Evolutionary conservation across 2,797 vertebrate species (phyloP).

Genomic region (Sebastes trivittatus): DNA sequence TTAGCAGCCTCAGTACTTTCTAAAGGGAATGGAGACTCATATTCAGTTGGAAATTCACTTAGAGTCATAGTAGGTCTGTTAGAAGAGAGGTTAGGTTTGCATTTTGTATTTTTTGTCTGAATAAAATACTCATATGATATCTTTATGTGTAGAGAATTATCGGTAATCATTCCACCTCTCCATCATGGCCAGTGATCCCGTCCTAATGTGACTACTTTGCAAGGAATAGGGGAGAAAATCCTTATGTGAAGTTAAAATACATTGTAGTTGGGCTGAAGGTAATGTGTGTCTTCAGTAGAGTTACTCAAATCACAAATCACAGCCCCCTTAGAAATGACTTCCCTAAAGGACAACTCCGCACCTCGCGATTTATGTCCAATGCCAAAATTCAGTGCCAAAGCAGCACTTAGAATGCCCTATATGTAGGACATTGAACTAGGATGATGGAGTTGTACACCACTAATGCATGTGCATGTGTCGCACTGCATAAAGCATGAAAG

Average conservation of each 20-base stretch:
- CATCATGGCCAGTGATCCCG: too few species aligned
- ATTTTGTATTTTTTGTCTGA: neutral
- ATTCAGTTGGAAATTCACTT: neutral
- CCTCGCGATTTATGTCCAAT: too few species aligned
- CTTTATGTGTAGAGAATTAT: too few species aligned
- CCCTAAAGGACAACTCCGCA: too few species aligned
- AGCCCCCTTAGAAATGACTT: neutral
- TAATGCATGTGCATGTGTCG: too few species aligned
- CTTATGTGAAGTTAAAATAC: neutral
- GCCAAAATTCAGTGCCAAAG: too few species aligned
- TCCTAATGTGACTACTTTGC: too few species aligned
- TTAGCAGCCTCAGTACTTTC: neutral
- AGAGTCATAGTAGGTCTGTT: neutral
- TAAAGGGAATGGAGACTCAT: neutral
- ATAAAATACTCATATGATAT: neutral
- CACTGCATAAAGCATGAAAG: too few species aligned
- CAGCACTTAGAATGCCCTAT: too few species aligned
- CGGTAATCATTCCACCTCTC: neutral
- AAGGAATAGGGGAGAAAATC: neutral
- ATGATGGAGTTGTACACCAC: too few species aligned
- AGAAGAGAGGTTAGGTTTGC: neutral
- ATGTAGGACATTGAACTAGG: too few species aligned
- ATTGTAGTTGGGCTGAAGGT: neutral
- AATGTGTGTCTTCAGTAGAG: neutral
- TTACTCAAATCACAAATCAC: neutral